Conservation (phyloP, 1,140 invertebrate genomes). For the Pseudomyrmex concolor region DNA sequence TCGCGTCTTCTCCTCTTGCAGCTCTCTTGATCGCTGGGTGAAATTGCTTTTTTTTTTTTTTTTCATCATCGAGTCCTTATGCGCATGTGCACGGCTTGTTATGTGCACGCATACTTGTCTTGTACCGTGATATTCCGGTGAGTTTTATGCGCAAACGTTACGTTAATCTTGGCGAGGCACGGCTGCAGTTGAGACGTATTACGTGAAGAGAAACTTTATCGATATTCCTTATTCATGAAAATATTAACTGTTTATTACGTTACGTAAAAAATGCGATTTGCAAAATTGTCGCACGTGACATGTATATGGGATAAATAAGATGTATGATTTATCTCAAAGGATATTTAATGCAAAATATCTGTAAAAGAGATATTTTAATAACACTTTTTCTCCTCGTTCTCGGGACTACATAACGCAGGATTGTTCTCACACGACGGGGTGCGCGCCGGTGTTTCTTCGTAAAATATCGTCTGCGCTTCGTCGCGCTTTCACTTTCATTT, state of each 20-base stretch:
- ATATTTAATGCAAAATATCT: slow-evolving; percentile 1
- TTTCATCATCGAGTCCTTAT: not conserved
- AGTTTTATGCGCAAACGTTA: not conserved
- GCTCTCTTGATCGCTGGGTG: slow-evolving; percentile 25
- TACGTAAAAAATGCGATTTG: not conserved
- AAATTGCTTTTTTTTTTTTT: slow-evolving; percentile 20
- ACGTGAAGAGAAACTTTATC: slow-evolving; percentile 11
- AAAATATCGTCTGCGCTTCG: slow-evolving; percentile 58
- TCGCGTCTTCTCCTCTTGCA: slow-evolving; percentile 16
- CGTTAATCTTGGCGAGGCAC: not conserved
- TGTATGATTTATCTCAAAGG: slow-evolving; percentile 3
- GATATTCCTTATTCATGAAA: not conserved
- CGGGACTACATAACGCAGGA: not conserved
- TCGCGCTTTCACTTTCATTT: slow-evolving; percentile 58
- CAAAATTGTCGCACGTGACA: not conserved
- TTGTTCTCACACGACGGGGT: slow-evolving; percentile 17
- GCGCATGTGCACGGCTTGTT: slow-evolving; percentile 41
- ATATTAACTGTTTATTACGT: not conserved
- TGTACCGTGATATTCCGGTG: not conserved
- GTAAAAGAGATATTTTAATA: slow-evolving; percentile 18
- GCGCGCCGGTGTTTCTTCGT: slow-evolving; percentile 24
- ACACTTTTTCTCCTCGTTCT: not conserved
- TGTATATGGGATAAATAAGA: not conserved
- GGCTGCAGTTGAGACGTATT: not conserved
- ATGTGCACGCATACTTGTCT: slow-evolving; percentile 43